Conservation (phyloP, 2,888 invertebrate species). For the Eupeodes latifasciatus region DNA sequence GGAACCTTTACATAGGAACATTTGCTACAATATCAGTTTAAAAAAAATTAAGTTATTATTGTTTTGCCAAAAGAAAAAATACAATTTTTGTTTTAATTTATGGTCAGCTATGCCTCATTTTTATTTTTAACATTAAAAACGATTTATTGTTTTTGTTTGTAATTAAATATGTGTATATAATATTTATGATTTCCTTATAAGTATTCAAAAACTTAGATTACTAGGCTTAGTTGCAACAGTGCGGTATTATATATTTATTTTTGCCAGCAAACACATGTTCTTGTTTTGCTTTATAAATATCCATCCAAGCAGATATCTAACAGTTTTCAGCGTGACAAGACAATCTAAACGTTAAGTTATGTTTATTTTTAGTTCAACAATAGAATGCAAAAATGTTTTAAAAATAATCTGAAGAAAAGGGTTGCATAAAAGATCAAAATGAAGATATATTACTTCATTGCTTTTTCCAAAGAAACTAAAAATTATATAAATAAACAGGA, state of each 20-base stretch:
- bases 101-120: background rate
- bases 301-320: constrained; percentile 43
- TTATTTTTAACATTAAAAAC: background rate
- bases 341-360: background rate
- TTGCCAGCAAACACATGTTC: constrained; percentile 19
- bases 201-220: background rate
- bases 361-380: background rate
- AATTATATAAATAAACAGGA: constrained; percentile 47
- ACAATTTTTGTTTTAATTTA: background rate
- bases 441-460: constrained; percentile 46
- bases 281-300: background rate
- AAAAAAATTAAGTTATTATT: background rate
- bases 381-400: constrained; percentile 54
- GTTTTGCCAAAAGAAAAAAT: background rate
- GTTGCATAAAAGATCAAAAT: constrained; percentile 15
- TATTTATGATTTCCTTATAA: background rate
- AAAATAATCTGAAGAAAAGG: constrained; percentile 53
- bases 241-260: background rate
- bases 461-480: constrained; percentile 17
- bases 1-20: constrained; percentile 51
- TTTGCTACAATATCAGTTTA: constrained; percentile 64
- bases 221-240: background rate
- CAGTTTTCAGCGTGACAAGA: background rate
- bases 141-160: background rate
- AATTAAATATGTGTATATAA: background rate